phyloP scores from a whole-genome alignment of 2,888 invertebrate species.

The Noctua pronuba region DNA sequence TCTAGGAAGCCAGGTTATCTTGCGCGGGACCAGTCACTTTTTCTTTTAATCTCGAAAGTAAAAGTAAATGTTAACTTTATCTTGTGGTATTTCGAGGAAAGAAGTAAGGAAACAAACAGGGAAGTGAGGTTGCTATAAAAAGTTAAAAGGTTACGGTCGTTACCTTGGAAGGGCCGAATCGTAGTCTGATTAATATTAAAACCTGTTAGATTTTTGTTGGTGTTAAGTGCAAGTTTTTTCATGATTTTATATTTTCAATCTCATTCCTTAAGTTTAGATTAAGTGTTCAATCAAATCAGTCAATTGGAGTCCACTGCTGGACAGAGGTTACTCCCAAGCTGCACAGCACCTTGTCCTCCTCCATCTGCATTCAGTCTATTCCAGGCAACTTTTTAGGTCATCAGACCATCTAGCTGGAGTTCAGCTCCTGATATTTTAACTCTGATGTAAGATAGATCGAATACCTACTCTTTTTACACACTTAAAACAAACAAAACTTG shows the following conservation, averaged over 20 bases:
- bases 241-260: not conserved
- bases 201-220: conserved; percentile 30
- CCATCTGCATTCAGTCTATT: not conserved
- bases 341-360: not conserved
- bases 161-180: conserved; percentile 53
- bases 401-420: not conserved
- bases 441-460: not conserved
- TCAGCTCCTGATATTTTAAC: not conserved
- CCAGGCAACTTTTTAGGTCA: not conserved
- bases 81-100: conserved; percentile 55
- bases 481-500: not conserved
- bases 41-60: conserved; percentile 27
- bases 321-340: not conserved
- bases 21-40: not conserved
- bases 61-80: conserved; percentile 40
- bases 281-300: not conserved
- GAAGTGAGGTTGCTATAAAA: conserved; percentile 46
- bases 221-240: not conserved
- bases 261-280: too few species aligned
- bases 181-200: conserved; percentile 17
- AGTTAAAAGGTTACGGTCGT: conserved; percentile 58
- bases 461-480: not conserved
- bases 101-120: conserved; percentile 41
- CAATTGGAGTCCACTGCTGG: not conserved
- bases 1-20: not conserved